A percentile compares a stretch with the other conserved stretches of the same genome.
phyloP scores from a whole-genome alignment of 2,113 vertebrate species.

The Delphinus delphis region DNA sequence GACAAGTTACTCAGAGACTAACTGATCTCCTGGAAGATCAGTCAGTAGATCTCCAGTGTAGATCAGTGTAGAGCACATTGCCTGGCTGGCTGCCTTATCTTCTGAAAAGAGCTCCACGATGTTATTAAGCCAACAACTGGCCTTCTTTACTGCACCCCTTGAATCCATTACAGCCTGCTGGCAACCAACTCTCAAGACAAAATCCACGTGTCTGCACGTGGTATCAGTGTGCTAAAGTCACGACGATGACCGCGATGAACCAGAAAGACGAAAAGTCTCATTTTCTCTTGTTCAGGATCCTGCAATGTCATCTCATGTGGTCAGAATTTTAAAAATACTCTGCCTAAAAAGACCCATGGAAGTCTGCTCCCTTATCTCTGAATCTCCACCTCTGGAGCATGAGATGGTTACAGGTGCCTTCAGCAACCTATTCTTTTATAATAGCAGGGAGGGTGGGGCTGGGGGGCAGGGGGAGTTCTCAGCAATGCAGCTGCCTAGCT shows the following conservation, averaged over 20 bases:
- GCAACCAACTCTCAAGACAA: background rate
- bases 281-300: background rate
- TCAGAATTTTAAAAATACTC: background rate
- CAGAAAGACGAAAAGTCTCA: background rate
- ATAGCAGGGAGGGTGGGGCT: background rate
- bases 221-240: background rate
- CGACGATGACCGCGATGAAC: background rate
- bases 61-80: background rate
- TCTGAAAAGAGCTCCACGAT: background rate
- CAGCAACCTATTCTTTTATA: background rate
- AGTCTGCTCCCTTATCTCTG: background rate
- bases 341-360: background rate
- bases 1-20: background rate
- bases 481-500: too few species aligned
- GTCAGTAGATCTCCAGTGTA: too few species aligned
- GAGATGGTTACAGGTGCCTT: background rate
- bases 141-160: background rate
- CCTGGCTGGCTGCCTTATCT: background rate
- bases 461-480: too few species aligned
- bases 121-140: background rate
- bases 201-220: background rate
- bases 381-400: background rate
- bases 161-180: background rate
- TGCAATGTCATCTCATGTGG: background rate
- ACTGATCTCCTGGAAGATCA: too few species aligned